Evolutionary conservation across 2,888 invertebrate genomes (phyloP).

Genomic region (Apocheima hispidaria): DNA sequence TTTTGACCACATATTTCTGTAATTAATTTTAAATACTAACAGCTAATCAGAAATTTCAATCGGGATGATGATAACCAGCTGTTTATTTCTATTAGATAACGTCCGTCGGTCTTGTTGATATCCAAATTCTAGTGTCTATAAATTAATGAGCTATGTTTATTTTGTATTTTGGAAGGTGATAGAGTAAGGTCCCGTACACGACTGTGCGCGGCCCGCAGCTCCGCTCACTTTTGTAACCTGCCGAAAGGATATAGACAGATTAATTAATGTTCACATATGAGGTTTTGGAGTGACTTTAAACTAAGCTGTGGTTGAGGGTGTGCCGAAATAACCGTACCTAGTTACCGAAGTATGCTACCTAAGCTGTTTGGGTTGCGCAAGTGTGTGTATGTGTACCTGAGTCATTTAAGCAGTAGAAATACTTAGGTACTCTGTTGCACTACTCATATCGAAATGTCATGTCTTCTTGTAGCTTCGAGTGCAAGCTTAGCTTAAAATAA

Average conservation of each 20-base stretch:
- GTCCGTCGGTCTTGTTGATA: neutral
- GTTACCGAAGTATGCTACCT: neutral
- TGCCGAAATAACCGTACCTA: slow-evolving; percentile 55
- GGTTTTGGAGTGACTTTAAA: slow-evolving; percentile 40
- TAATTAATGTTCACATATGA: slow-evolving; percentile 61
- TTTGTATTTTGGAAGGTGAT: slow-evolving; percentile 45
- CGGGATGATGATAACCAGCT: neutral
- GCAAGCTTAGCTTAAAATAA: too few relatives aligned
- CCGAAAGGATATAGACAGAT: slow-evolving; percentile 79
- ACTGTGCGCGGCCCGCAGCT: slow-evolving; percentile 68
- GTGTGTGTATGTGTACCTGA: slow-evolving; percentile 31
- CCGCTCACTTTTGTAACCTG: slow-evolving; percentile 79
- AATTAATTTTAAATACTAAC: neutral
- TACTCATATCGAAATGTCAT: slow-evolving; percentile 21
- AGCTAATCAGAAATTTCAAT: neutral
- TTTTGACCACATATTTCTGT: slow-evolving; percentile 61
- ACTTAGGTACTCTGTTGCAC: slow-evolving; percentile 6
- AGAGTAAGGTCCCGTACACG: slow-evolving; percentile 58
- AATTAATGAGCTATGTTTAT: slow-evolving; percentile 5
- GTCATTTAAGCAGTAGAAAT: slow-evolving; percentile 25
- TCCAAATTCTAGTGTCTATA: neutral
- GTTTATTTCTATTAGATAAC: too few relatives aligned
- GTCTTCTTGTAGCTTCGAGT: neutral
- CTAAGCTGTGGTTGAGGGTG: slow-evolving; percentile 42
- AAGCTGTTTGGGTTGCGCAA: slow-evolving; percentile 55